These are phyloP conservation scores for Galagoides demidoff DNA, from an alignment of 2,797 vertebrate species.

Conservation along the genomic window DNA sequence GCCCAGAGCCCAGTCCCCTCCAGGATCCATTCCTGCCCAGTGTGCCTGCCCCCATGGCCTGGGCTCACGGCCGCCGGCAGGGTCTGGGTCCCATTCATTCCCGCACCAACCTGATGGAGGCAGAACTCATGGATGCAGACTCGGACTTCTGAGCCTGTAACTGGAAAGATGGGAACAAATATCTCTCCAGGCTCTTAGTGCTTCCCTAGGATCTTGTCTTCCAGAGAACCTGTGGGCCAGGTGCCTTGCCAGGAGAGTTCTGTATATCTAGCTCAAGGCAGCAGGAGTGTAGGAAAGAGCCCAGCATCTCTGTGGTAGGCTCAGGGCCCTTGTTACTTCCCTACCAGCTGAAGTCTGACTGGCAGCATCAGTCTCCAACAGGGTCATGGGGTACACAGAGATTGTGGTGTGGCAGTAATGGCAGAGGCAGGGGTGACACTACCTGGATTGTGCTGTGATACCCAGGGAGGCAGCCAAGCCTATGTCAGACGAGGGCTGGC, in stretches of 20 bases:
- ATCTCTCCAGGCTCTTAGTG: background rate
- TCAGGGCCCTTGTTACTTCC: constrained; percentile 21
- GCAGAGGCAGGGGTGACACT: background rate
- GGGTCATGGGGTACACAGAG: background rate
- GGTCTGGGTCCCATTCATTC: constrained; percentile 93
- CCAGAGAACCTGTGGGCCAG: background rate
- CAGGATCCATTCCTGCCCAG: constrained; percentile 81
- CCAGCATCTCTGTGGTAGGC: background rate
- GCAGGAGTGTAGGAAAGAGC: constrained; percentile 47
- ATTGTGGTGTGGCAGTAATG: background rate
- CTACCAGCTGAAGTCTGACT: background rate
- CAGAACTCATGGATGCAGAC: constrained; percentile 95
- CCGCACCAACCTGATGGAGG: constrained; percentile 95
- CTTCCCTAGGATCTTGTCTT: background rate
- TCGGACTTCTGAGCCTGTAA: constrained; percentile 92
- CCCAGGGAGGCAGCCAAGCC: background rate
- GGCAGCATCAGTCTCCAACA: background rate
- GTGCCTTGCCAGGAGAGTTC: background rate
- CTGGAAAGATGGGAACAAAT: background rate
- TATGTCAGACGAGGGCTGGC: background rate
- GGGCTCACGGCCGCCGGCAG: constrained; percentile 87
- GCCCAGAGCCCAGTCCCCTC: constrained; percentile 80
- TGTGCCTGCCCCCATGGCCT: constrained; percentile 81
- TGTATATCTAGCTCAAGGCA: background rate
- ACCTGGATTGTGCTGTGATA: background rate